These are phyloP conservation scores for Syritta pipiens DNA, from an alignment of 2,888 invertebrate species.

Conservation along the genomic window DNA sequence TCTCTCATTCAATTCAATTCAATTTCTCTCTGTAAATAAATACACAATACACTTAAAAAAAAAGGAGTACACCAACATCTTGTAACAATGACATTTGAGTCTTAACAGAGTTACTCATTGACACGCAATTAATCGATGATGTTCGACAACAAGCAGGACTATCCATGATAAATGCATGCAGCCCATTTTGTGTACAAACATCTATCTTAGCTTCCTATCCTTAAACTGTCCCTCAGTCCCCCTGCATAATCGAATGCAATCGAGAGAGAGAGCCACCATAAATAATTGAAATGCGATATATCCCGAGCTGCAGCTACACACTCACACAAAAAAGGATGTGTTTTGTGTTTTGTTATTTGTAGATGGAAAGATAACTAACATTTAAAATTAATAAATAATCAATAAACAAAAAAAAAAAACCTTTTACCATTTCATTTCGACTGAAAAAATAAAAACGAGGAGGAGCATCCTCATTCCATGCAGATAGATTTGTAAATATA, in stretches of 20 bases:
- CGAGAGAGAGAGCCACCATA: not conserved
- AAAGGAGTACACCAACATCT: too few species aligned
- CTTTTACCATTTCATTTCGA: slow-evolving; percentile 15
- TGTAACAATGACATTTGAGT: not conserved
- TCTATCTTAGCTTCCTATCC: too few species aligned
- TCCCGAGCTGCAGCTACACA: not conserved
- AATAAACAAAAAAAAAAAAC: slow-evolving; percentile 49
- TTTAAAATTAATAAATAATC: slow-evolving; percentile 44
- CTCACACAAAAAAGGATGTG: not conserved
- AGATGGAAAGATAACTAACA: too few species aligned
- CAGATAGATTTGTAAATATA: slow-evolving; percentile 52
- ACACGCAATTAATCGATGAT: slow-evolving; percentile 33
- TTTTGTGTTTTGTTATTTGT: too few species aligned
- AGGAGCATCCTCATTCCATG: too few species aligned
- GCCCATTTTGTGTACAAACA: too few species aligned
- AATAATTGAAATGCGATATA: slow-evolving; percentile 13
- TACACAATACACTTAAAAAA: slow-evolving; percentile 5
- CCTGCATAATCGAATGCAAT: slow-evolving; percentile 8
- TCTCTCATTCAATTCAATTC: not conserved
- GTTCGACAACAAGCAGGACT: not conserved
- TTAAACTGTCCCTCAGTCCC: not conserved
- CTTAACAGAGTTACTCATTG: slow-evolving; percentile 5
- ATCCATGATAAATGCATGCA: not conserved
- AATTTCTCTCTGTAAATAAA: slow-evolving; percentile 46
- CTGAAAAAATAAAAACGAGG: not conserved